A percentile compares a stretch with the other conserved stretches of the same genome.
Evolutionary conservation across 2,113 vertebrate genomes (phyloP).

Genomic region (Festucalex cinctus): DNA sequence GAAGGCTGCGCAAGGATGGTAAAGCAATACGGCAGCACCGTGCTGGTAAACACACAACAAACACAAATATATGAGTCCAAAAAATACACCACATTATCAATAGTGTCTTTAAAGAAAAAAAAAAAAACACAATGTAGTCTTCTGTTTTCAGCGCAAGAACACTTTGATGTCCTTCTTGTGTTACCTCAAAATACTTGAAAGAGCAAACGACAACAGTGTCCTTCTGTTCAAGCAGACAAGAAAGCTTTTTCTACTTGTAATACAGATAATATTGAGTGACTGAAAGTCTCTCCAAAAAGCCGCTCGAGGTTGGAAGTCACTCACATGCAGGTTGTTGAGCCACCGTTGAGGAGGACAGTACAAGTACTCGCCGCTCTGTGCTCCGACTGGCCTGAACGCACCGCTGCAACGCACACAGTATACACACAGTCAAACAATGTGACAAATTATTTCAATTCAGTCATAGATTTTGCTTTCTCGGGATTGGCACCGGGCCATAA

Average conservation of each 20-base stretch:
- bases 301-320: conserved; percentile 11
- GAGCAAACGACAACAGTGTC: neutral
- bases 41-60: conserved; percentile 56
- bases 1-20: conserved; percentile 75
- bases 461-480: neutral
- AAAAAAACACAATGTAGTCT: neutral
- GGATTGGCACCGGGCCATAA: neutral
- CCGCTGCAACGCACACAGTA: conserved; percentile 62
- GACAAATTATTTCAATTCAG: neutral
- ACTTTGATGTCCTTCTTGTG: neutral
- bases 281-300: neutral
- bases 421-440: neutral
- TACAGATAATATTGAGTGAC: neutral
- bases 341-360: conserved; percentile 77
- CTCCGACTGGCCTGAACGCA: conserved; percentile 63
- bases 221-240: neutral
- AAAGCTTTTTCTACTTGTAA: neutral
- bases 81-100: neutral
- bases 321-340: conserved; percentile 75
- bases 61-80: neutral
- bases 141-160: neutral
- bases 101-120: neutral
- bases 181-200: neutral
- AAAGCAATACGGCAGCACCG: conserved; percentile 69
- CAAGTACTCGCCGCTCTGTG: conserved; percentile 72